Base-by-base conservation (phyloP, 2,888 invertebrate species). In the Harpagoxenus sublaevis region DNA sequence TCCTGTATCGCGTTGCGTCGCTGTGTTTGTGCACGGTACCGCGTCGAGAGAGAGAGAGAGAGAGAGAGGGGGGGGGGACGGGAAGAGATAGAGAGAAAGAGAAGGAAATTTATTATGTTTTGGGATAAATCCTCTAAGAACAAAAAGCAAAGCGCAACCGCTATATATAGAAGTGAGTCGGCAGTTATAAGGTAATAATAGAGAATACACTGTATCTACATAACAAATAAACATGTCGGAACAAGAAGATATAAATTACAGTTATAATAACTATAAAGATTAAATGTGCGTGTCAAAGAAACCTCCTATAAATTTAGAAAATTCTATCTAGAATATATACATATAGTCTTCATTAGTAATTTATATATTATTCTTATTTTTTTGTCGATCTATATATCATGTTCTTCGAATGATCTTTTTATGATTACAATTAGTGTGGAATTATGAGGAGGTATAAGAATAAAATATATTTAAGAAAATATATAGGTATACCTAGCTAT, bases 1-100 rank as follows among this genome's bases (percentile, higher is more conserved):
- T 89, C 88, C 84, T 89, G 90, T 85, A 86, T 88, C 89, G 84
- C 39, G 86, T 65, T 65, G 28, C 35, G 42, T 71, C 57, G 62
- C 73, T 79, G 89, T 84, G 71, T 82, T 82, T 84, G 86, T 71
- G 86, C 60, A 73, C 60, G 79, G 79, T 28, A 81, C 73, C 73
- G 79, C 73, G 73, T 81, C 79, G 51, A 42, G 73, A 35, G 71
- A 9, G 42, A 53, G 35, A 35, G 39, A 70, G 79, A n/a, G 57
- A 42, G 28, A 28, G 66, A n/a, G 28, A 55, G 28, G 23, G 62
- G 18, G n/a, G 23, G 15, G 35, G 28, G 3, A n/a, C n/a, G 5
- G 15, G 18, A 0, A 3, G 15, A 23, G 23, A 28, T 3, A 55
- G 8, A 28, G 57, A 51, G 71, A 81, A 62, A 81, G 73, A 81